phyloP scores from a whole-genome alignment of 2,113 vertebrate genomes.

The Eulacestoma nigropectus region DNA sequence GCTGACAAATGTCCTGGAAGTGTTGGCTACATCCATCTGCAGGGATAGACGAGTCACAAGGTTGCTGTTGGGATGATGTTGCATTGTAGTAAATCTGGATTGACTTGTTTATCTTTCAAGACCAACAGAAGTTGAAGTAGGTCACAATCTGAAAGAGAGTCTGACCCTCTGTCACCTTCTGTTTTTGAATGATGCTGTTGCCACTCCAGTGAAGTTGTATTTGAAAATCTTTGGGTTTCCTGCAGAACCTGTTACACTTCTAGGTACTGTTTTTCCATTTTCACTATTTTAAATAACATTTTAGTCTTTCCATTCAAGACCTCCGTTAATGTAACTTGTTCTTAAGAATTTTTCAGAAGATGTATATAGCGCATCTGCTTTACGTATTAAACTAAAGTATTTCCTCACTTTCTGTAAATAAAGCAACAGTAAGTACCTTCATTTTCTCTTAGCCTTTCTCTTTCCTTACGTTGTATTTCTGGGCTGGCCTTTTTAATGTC shows the following conservation, averaged over 20 bases:
- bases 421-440: neutral
- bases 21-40: neutral
- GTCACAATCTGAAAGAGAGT: neutral
- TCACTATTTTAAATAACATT: neutral
- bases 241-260: neutral
- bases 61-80: neutral
- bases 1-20: neutral
- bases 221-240: neutral
- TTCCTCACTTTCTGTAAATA: neutral
- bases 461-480: neutral
- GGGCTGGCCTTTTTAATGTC: neutral
- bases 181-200: neutral
- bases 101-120: neutral
- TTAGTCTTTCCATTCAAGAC: neutral
- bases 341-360: neutral
- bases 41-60: neutral
- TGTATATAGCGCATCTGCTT: neutral
- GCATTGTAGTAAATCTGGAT: neutral
- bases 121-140: neutral
- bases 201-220: neutral
- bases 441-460: neutral
- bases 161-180: neutral
- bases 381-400: neutral
- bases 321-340: neutral
- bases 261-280: neutral